phyloP scores from a whole-genome alignment of 2,797 vertebrate genomes.

The Xerus rutilus region DNA sequence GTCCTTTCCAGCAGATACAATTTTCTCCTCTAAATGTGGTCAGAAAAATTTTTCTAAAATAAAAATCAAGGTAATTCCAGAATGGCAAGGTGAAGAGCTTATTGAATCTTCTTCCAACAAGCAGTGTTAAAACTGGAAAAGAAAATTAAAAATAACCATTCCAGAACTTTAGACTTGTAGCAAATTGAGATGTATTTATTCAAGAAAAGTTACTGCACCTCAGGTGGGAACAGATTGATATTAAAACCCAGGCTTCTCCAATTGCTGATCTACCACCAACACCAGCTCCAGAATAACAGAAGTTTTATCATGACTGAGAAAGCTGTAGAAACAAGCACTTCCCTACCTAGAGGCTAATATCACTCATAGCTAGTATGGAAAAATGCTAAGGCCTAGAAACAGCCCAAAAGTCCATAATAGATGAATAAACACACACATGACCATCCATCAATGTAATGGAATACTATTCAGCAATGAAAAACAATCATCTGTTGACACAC shows the following conservation, averaged over 20 bases:
- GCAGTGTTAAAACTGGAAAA: not conserved
- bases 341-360: not conserved
- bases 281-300: not conserved
- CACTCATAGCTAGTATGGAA: not conserved
- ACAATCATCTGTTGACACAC: not conserved
- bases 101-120: not conserved
- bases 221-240: not conserved
- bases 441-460: not conserved
- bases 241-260: not conserved
- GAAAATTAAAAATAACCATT: not conserved
- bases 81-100: constrained; percentile 22
- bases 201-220: not conserved
- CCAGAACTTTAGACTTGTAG: not conserved
- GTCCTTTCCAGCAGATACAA: not conserved
- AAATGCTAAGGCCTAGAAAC: not conserved
- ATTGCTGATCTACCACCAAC: not conserved
- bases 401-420: not conserved
- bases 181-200: not conserved
- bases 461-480: not conserved
- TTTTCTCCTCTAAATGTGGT: not conserved
- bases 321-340: not conserved
- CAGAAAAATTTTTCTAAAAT: constrained; percentile 5
- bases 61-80: not conserved
- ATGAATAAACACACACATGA: not conserved
- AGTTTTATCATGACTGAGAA: not conserved